Base-by-base conservation (phyloP, 2,888 invertebrate species). In the Brenthis daphne region DNA sequence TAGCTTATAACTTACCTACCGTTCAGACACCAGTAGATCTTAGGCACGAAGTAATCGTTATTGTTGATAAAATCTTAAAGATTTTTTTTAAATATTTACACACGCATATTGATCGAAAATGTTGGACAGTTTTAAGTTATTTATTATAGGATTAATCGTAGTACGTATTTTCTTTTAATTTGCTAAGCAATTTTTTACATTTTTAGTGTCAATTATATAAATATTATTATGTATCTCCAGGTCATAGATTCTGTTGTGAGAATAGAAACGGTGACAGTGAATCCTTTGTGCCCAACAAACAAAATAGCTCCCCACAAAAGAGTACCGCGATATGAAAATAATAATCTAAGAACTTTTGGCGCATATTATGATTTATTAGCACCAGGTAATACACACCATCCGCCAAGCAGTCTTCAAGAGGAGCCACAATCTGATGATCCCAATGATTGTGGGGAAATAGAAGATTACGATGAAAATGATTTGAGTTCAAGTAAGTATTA, bases 401-500 rank as follows among this genome's bases (percentile, higher is more conserved):
- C 79, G 61, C 73, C 78, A 20, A 79, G 80, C 67, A 80, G 82
- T 58, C 79, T 89, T 20, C 83, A 86, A 74, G 91, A 91, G 68
- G 76, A 83, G 48, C 87, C 88, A 0, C 86, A 89, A 69, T 83
- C 82, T 51, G 89, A 90, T 56, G 87, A 87, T 13, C 83, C 83
- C 0, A 82, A 85, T 48, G 92, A 92, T 60, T 92, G 92, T 63
- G 90, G 90, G 0, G 89, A 90, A 67, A 92, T 92, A 69, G 92
- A 90, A 24, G 91, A 92, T 73, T 92, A 92, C 67, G 92, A 92
- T 56, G 91, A 92, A 80, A 88, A 85, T 63, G 91, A 91, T 77
- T 80, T 91, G 2, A 88, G 90, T 77, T 86, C 89, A 48, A 72
- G 92, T 92, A 72, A 63, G 60, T 84, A 88, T 82, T 37, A 14